Evolutionary conservation across 1,140 invertebrate genomes (phyloP).

Genomic region (Scaptomyza graminum): DNA sequence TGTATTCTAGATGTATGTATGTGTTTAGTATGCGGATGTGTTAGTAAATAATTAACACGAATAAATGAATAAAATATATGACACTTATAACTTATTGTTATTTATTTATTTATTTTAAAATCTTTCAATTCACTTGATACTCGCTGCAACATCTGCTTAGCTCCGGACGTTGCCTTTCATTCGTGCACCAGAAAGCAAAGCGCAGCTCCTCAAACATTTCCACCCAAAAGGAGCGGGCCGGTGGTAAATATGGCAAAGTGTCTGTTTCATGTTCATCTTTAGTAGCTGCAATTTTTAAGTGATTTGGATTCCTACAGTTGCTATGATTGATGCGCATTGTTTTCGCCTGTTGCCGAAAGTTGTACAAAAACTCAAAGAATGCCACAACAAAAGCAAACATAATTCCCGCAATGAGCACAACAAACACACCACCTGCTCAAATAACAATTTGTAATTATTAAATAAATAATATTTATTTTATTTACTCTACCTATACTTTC

Average conservation of each 20-base stretch:
- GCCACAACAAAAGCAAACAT: slow-evolving; percentile 94
- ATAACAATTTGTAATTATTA: slow-evolving; percentile 13
- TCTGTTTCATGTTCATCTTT: slow-evolving; percentile 1
- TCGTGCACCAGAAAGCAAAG: slow-evolving; percentile 94
- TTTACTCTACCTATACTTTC: slow-evolving; percentile 70
- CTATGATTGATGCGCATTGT: background rate
- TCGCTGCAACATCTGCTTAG: slow-evolving; percentile 89
- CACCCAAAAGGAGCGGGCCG: slow-evolving; percentile 90
- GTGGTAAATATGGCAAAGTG: slow-evolving; percentile 33
- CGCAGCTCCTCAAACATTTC: slow-evolving; percentile 90
- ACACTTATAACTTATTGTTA: background rate
- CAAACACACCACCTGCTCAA: slow-evolving; percentile 95
- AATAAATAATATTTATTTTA: background rate
- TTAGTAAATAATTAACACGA: background rate
- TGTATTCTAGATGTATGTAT: background rate
- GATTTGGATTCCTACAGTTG: slow-evolving; percentile 4
- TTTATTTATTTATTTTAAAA: background rate
- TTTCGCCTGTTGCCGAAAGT: slow-evolving; percentile 86
- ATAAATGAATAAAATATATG: background rate
- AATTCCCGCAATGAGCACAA: slow-evolving; percentile 95
- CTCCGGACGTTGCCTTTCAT: slow-evolving; percentile 89
- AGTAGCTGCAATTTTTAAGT: background rate
- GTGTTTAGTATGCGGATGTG: background rate
- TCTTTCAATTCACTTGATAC: slow-evolving; percentile 81
- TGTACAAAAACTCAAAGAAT: slow-evolving; percentile 97